Base-by-base conservation (phyloP, 2,113 vertebrate genomes). In the Cyprinodon brontotheroides region DNA sequence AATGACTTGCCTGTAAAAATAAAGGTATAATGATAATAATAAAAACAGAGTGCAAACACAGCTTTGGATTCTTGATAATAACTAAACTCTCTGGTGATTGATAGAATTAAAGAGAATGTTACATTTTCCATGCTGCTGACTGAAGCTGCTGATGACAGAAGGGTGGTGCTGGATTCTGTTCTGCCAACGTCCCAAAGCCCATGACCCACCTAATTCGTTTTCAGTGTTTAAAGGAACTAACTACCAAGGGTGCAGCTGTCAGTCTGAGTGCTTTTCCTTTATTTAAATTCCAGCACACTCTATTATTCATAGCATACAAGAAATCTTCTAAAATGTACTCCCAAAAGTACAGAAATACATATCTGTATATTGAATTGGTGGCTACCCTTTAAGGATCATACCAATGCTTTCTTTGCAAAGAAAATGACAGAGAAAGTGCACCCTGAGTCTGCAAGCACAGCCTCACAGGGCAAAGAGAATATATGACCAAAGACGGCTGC, bases 181-280 rank as follows among this genome's bases (percentile, higher is more conserved):
- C 74, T 39, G 68, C 70, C 69, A 17, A 70, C 79, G 69, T 87
- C 83, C 86, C 77, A 37, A 59, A 73, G 82, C 79, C 82, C 78
- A 79, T 86, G 88, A 91, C 83, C 88, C 80, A 86, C 60, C 89
- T 86, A 87, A 90, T 87, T 80, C 80, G 73, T 82, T 91, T 84
- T 73, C 72, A 70, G 62, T 78, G 65, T 83, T 85, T 85, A 74
- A 81, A 87, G 81, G 68, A 79, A 71, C 63, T 77, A 75, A 75
- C 40, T 87, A 87, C 86, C 39, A 87, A 84, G 86, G 77, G 40
- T 36, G 6, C 5, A 39, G 50, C 77, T 85, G 89, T 82, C 87
- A 86, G 61, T 82, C 61, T 69, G 63, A 68, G 72, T 61, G 77
- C 62, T 83, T 75, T 80, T 72, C 83, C 87, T 84, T 57, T n/a